Evolutionary conservation across 2,888 invertebrate genomes (phyloP).

Genomic region (Cephus nigrinus): DNA sequence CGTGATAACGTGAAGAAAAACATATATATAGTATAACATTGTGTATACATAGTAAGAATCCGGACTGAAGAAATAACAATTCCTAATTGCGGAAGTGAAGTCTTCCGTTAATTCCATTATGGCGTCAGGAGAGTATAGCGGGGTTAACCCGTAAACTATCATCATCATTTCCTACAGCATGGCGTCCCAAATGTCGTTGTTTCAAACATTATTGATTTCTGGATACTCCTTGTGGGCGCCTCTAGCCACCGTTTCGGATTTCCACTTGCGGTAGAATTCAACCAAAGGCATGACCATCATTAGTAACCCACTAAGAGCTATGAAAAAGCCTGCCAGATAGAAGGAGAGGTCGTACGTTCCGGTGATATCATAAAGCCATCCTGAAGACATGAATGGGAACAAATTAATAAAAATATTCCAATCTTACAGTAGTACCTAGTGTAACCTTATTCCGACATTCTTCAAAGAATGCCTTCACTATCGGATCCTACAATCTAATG

Average conservation of each 20-base stretch:
- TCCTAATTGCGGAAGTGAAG: neutral
- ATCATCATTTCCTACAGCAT: neutral
- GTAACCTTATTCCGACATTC: neutral
- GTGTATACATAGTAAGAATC: neutral
- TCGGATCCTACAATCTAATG: neutral
- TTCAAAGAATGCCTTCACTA: neutral
- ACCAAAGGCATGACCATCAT: constrained; percentile 67
- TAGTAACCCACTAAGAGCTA: constrained; percentile 78
- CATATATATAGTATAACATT: neutral
- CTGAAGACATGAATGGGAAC: constrained; percentile 67
- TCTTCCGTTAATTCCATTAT: neutral
- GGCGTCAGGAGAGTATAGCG: neutral
- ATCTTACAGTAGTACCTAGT: neutral
- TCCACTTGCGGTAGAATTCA: constrained; percentile 50
- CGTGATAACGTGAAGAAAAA: neutral
- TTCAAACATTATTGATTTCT: constrained; percentile 1
- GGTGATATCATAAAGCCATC: constrained; percentile 84
- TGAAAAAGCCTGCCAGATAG: constrained; percentile 84
- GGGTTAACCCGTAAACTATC: neutral
- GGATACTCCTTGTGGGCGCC: neutral
- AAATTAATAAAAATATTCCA: neutral
- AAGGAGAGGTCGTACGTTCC: constrained; percentile 83
- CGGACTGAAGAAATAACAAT: neutral
- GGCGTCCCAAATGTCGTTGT: neutral
- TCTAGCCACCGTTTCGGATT: neutral